phyloP scores from a whole-genome alignment of 2,113 vertebrate species.

The Enhydra lutris region DNA sequence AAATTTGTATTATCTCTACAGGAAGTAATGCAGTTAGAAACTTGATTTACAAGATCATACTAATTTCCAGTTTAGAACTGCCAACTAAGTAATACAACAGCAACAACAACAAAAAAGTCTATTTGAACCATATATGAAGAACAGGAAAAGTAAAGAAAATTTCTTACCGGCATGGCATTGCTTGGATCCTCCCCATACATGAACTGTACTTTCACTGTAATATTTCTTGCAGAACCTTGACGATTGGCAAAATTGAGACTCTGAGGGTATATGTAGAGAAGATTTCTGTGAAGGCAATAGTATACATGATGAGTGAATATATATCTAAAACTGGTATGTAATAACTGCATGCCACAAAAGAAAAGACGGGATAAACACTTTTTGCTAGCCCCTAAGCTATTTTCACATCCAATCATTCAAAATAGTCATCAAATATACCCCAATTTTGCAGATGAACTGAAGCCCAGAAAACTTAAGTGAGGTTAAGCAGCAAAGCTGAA shows the following conservation, averaged over 20 bases:
- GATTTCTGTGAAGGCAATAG: conserved; percentile 87
- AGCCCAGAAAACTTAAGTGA: not conserved
- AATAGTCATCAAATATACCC: not conserved
- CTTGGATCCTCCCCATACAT: conserved; percentile 97
- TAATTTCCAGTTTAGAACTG: not conserved
- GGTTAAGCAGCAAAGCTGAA: not conserved
- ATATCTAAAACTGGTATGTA: conserved; percentile 45
- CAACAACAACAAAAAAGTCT: not conserved
- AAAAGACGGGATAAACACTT: not conserved
- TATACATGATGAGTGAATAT: conserved; percentile 42
- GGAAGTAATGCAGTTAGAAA: not conserved
- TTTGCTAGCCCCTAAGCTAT: not conserved
- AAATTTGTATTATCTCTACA: not conserved
- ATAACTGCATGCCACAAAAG: not conserved
- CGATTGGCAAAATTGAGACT: conserved; percentile 99
- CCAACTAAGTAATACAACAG: not conserved
- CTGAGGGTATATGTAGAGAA: conserved; percentile 96
- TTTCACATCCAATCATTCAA: conserved; percentile 12
- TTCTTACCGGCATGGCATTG: conserved; percentile 95
- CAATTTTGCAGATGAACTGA: not conserved
- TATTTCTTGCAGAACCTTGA: conserved; percentile 97
- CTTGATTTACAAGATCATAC: not conserved
- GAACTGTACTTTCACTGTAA: conserved; percentile 99
- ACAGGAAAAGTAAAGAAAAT: not conserved
- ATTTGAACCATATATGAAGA: not conserved